A percentile compares a stretch with the other conserved stretches of the same genome.
Conservation (phyloP, 2,113 vertebrate species). For the Balaeniceps rex region DNA sequence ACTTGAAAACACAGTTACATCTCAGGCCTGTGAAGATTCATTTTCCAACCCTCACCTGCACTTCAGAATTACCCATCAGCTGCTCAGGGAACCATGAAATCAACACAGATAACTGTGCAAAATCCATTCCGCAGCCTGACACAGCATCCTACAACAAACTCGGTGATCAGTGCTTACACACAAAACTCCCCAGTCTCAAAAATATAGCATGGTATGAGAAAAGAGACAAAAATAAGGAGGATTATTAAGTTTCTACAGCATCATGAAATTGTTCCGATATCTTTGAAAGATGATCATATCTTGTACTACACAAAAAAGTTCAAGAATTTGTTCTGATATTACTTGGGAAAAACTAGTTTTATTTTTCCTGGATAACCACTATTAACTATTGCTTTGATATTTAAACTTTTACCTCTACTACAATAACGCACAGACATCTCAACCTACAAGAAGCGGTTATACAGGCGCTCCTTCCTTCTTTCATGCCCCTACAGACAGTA, state of each 20-base stretch:
- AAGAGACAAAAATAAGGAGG: background rate
- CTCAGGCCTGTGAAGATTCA: background rate
- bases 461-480: background rate
- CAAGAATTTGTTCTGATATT: background rate
- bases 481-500: rapidly evolving
- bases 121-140: background rate
- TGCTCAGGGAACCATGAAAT: background rate
- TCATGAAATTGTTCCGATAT: background rate
- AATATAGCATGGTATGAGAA: background rate
- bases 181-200: background rate
- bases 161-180: background rate
- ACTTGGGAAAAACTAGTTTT: background rate
- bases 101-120: background rate
- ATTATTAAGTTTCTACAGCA: background rate
- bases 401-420: background rate
- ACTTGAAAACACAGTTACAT: background rate
- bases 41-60: background rate
- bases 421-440: rapidly evolving
- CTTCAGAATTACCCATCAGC: background rate
- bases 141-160: background rate
- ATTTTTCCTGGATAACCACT: background rate
- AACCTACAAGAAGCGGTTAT: no score
- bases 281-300: background rate
- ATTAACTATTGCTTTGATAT: background rate
- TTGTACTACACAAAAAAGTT: background rate